These are phyloP conservation scores for Hymenopus coronatus DNA, from an alignment of 2,888 invertebrate species.

Conservation along the genomic window DNA sequence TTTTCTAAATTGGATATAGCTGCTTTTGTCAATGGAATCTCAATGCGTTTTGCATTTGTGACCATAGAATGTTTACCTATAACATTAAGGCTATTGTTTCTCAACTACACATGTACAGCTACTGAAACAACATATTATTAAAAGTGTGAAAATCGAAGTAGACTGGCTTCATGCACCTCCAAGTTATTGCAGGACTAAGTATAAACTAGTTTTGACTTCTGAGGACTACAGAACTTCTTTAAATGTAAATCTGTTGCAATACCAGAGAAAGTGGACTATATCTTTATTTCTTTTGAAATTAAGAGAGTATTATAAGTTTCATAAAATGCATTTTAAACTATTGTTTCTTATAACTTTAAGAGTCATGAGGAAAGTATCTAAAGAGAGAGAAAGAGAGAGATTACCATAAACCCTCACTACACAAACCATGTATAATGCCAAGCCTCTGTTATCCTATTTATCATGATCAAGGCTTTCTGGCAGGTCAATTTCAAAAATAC, in stretches of 20 bases:
- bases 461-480: not conserved
- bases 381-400: too few species aligned
- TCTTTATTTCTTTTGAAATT: not conserved
- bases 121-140: too few species aligned
- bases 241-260: not conserved
- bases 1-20: too few species aligned
- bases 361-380: too few species aligned
- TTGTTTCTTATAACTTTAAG: not conserved
- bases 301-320: not conserved
- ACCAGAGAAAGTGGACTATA: not conserved
- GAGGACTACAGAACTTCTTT: not conserved
- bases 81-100: too few species aligned
- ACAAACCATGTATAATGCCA: not conserved
- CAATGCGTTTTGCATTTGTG: too few species aligned
- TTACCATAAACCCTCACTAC: too few species aligned
- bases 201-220: not conserved
- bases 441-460: not conserved
- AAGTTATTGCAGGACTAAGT: not conserved
- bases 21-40: too few species aligned
- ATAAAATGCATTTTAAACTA: not conserved
- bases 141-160: not conserved
- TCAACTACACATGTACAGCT: too few species aligned
- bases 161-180: not conserved
- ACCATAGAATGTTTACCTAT: too few species aligned
- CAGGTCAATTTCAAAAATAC: not conserved